Evolutionary conservation across 2,797 vertebrate species (phyloP).

Genomic region (Scolopax bukidnonensis): DNA sequence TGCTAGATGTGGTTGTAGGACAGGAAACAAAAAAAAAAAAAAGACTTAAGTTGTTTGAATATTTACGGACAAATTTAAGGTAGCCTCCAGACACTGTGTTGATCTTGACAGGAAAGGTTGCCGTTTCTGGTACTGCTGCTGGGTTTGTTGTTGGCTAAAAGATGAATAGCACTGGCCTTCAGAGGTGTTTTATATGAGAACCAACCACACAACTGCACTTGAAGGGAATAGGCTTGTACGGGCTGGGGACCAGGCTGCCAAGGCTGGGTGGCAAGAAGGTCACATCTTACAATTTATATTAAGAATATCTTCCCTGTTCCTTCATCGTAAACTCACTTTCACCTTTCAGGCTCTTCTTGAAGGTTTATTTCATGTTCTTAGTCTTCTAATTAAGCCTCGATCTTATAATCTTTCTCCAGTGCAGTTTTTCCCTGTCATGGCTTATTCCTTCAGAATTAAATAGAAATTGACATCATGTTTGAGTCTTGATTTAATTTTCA

Average conservation of each 20-base stretch:
- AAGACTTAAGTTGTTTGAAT: not conserved
- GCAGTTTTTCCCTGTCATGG: not conserved
- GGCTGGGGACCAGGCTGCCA: not conserved
- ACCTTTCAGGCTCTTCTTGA: not conserved
- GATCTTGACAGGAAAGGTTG: accelerated
- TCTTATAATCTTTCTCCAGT: not conserved
- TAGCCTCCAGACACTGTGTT: accelerated
- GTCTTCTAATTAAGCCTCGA: not conserved
- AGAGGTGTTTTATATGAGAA: not conserved
- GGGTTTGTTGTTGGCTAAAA: not conserved
- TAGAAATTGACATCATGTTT: not conserved
- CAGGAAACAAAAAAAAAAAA: not conserved
- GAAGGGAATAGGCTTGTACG: not conserved
- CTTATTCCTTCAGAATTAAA: not conserved
- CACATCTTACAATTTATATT: not conserved
- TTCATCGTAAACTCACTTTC: not conserved
- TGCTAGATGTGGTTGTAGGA: not conserved
- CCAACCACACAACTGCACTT: not conserved
- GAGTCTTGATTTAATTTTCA: not conserved
- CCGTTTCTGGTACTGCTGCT: not conserved
- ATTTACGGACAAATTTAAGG: not conserved
- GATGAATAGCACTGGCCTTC: not conserved
- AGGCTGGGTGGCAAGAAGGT: not conserved
- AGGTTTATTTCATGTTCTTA: not conserved
- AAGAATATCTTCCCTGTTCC: not conserved